Base-by-base conservation (phyloP, 2,888 invertebrate species). In the Clitarchus hookeri region DNA sequence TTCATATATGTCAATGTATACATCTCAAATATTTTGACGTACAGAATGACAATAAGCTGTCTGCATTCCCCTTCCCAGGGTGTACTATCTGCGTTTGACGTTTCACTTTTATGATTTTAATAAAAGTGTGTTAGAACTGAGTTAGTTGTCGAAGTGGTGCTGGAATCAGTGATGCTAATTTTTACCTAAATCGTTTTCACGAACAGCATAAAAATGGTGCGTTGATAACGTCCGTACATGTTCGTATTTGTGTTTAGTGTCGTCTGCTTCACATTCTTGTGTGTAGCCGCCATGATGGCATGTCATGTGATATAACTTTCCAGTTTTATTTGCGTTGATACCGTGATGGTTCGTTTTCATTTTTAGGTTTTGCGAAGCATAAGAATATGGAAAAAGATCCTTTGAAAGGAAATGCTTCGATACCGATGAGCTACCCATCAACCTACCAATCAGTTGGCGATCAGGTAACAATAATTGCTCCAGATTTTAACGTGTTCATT, bases 311-410 rank as follows among this genome's bases (percentile, higher is more conserved):
- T 83, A 19, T 83, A 44, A 84, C 77, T 82, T 82, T 85, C 26
- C 48, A n/a, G 26, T 85, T 83, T 86, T 85, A 85, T 80, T 36
- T 11, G 27, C n/a, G 16, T 77, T 19, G n/a, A 65, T 23, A 77
- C 44, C 77, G 25, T 54, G n/a, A 84, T 83, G 78, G 79, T 8
- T 0, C 27, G 44, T 9, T 87, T 86, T 86, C 36, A 79, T 83
- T 85, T 85, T 79, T 84, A 87, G 87, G 84, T 85, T 86, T 77
- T 85, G 84, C 84, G 77, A 80, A 84, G 85, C 53, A 82, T 36
- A 23, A 86, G 91, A 90, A 91, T 90, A 95, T 95, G 95, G 95
- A 95, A 94, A 95, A 94, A 92, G 95, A 93, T 92, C 95, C 95
- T 91, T 92, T 95, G 91, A 95, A 94, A 92, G 94, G 94, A 89